These are phyloP conservation scores for Aphidius colemani DNA, from an alignment of 2,888 invertebrate genomes.

Conservation along the genomic window DNA sequence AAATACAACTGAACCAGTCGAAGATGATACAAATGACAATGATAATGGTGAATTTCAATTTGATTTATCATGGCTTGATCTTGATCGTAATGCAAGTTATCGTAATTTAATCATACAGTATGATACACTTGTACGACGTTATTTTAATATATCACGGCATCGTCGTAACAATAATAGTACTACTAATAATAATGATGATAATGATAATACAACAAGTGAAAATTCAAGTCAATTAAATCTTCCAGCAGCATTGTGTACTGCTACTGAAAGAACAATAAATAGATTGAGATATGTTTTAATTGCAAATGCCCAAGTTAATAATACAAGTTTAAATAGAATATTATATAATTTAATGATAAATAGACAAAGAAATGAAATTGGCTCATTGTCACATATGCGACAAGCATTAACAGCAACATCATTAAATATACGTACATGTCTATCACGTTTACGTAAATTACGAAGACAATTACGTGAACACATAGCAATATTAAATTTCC, in stretches of 20 bases:
- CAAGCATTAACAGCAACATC: conserved; percentile 36
- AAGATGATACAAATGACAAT: conserved; percentile 2
- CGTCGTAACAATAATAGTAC: background rate
- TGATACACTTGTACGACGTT: conserved; percentile 62
- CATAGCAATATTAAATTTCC: conserved; percentile 28
- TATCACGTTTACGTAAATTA: conserved; percentile 36
- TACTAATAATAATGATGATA: background rate
- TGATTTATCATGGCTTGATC: conserved; percentile 48
- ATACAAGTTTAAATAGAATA: conserved; percentile 32
- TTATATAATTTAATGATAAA: too few relatives aligned
- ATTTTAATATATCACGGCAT: conserved; percentile 60
- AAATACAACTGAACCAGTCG: background rate
- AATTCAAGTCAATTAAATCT: too few relatives aligned
- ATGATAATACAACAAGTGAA: background rate
- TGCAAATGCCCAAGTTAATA: conserved; percentile 35
- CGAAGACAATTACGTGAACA: conserved; percentile 36
- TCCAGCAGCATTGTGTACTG: background rate
- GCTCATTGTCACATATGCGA: conserved; percentile 15
- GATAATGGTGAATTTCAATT: background rate
- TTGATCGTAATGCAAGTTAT: conserved; percentile 61
- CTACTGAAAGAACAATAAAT: conserved; percentile 33
- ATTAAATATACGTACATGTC: conserved; percentile 35
- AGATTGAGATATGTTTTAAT: conserved; percentile 38
- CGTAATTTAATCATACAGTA: conserved; percentile 63
- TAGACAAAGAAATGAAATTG: too few relatives aligned